A percentile compares a stretch with the other conserved stretches of the same genome.
Conservation (phyloP, 2,113 vertebrate genomes). For the Halcyon malimbica region DNA sequence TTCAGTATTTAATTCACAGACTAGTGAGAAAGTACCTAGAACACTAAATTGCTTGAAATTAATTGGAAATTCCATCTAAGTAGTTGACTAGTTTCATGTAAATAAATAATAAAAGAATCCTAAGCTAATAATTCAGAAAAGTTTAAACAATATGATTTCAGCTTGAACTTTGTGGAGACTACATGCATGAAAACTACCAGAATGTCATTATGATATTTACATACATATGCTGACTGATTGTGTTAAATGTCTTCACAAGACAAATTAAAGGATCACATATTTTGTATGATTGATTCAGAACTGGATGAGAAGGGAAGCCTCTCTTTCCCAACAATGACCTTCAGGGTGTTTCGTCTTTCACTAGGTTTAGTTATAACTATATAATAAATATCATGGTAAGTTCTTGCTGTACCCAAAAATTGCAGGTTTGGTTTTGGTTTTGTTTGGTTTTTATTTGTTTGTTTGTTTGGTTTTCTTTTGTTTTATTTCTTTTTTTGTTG, state of each 20-base stretch:
- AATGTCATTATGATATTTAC: neutral
- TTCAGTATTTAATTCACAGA: neutral
- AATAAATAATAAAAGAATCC: neutral
- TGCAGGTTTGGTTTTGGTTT: neutral
- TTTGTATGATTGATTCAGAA: neutral
- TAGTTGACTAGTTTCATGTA: neutral
- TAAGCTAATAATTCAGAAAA: neutral
- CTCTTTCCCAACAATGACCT: neutral
- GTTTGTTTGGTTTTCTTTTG: too few relatives aligned
- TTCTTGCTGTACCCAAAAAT: neutral
- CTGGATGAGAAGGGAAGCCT: neutral
- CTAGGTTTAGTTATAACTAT: neutral
- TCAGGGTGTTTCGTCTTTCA: neutral
- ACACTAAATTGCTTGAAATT: neutral
- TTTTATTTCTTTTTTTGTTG: neutral
- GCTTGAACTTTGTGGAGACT: neutral
- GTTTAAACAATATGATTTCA: neutral
- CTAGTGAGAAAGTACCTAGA: neutral
- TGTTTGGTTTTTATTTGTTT: neutral
- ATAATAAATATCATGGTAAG: neutral
- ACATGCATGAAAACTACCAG: neutral
- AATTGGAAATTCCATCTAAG: neutral
- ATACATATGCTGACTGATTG: neutral
- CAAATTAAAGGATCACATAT: neutral
- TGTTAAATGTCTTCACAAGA: neutral